These are phyloP conservation scores for Holotrichia oblita DNA, from an alignment of 1,140 invertebrate species.

Conservation along the genomic window DNA sequence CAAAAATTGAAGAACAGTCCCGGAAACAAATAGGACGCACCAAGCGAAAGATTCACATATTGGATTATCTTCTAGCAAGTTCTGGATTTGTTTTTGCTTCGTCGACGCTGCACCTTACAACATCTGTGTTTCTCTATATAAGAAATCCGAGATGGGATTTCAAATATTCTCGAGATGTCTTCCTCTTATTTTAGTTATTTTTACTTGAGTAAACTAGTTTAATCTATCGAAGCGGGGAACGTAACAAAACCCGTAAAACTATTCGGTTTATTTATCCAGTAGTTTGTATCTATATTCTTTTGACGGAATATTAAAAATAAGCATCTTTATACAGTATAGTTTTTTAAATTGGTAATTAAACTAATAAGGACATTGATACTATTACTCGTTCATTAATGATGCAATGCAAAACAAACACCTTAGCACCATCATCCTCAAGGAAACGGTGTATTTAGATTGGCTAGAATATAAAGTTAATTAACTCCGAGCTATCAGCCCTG, in stretches of 20 bases:
- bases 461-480: too few relatives aligned
- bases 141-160: conserved; percentile 7
- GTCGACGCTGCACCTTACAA: conserved; percentile 24
- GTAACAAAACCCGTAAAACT: not conserved
- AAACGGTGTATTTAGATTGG: too few relatives aligned
- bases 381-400: too few relatives aligned
- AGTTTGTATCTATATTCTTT: too few relatives aligned
- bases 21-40: conserved; percentile 45
- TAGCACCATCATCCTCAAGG: too few relatives aligned
- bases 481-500: too few relatives aligned
- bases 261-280: too few relatives aligned
- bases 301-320: too few relatives aligned
- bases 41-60: conserved; percentile 46
- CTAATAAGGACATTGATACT: too few relatives aligned
- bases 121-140: conserved; percentile 34
- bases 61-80: conserved; percentile 44
- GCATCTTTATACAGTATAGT: too few relatives aligned
- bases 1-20: conserved; percentile 35
- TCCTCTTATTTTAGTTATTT: not conserved
- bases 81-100: conserved; percentile 43
- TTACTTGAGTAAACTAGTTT: conserved; percentile 22
- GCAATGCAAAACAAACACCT: too few relatives aligned
- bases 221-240: not conserved
- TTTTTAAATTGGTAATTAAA: too few relatives aligned
- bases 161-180: conserved; percentile 2